A percentile compares a stretch with the other conserved stretches of the same genome.
Conservation (phyloP, 2,888 invertebrate species). For the Odontocerum albicorne region DNA sequence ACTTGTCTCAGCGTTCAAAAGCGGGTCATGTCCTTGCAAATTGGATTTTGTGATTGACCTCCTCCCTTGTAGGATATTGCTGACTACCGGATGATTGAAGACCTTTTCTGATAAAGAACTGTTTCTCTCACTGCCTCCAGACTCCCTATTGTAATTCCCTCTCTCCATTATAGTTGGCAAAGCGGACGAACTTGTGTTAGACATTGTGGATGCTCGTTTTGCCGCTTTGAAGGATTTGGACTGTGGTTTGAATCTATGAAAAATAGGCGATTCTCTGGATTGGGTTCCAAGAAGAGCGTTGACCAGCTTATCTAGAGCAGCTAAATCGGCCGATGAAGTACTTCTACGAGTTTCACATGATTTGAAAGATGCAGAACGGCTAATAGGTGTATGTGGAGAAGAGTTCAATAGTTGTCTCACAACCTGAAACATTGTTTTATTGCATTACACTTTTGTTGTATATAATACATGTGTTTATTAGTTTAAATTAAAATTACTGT, state of each 20-base stretch:
- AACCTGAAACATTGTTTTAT: too few species aligned
- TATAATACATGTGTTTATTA: too few species aligned
- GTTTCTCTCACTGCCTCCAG: conserved; percentile 36
- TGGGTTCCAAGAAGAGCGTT: conserved; percentile 60
- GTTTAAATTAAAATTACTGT: too few species aligned
- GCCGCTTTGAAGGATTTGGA: conserved; percentile 34
- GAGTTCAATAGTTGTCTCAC: conserved; percentile 28
- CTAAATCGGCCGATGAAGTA: conserved; percentile 58
- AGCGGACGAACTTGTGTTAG: conserved; percentile 38
- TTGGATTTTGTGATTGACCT: conserved; percentile 1
- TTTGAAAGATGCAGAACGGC: conserved; percentile 42
- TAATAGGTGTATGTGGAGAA: conserved; percentile 28
- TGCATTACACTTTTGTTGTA: too few species aligned
- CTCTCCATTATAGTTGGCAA: conserved; percentile 50
- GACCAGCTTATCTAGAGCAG: conserved; percentile 64
- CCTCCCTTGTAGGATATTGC: conserved; percentile 3
- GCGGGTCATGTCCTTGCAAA: conserved; percentile 16
- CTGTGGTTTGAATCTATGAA: conserved; percentile 27
- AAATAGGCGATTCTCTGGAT: conserved; percentile 40
- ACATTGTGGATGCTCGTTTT: conserved; percentile 29
- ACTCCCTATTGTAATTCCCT: conserved; percentile 30
- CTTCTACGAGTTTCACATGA: conserved; percentile 37
- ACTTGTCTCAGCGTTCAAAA: conserved; percentile 9
- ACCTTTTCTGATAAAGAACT: conserved; percentile 54
- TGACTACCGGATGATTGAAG: conserved; percentile 49